phyloP scores from a whole-genome alignment of 2,113 vertebrate species.

The Pseudopipra pipra region DNA sequence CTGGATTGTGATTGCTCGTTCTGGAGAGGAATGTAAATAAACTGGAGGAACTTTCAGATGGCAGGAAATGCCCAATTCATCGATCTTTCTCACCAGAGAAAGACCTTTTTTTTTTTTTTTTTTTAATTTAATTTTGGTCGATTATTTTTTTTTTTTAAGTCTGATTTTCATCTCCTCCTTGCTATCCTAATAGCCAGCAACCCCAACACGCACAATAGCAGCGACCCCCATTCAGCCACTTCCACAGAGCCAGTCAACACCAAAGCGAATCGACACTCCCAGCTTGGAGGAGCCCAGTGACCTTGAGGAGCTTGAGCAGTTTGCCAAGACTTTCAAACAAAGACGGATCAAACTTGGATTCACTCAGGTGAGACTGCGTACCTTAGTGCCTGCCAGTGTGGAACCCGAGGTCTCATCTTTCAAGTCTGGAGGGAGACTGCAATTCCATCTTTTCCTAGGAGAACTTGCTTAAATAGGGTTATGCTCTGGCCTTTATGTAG shows the following conservation, averaged over 20 bases:
- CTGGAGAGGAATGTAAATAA: constrained; percentile 13
- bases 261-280: constrained; percentile 96
- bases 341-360: constrained; percentile 99
- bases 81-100: background rate
- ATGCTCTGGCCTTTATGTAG: constrained; percentile 29
- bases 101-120: background rate
- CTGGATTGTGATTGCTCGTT: background rate
- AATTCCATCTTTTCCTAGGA: constrained; percentile 30
- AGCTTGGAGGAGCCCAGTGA: constrained; percentile 98
- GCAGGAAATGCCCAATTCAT: background rate
- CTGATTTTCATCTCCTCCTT: background rate
- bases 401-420: constrained; percentile 35
- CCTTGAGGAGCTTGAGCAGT: constrained; percentile 98
- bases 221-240: constrained; percentile 90
- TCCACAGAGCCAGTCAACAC: constrained; percentile 94
- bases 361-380: constrained; percentile 86
- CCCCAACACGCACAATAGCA: constrained; percentile 97
- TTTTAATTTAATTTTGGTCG: background rate
- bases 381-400: constrained; percentile 30
- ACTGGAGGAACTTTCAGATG: background rate
- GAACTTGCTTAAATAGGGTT: constrained; percentile 16
- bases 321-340: constrained; percentile 99
- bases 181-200: constrained; percentile 85
- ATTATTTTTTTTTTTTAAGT: background rate
- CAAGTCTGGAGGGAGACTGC: constrained; percentile 34